These are phyloP conservation scores for Leptobrachium leishanense DNA, from an alignment of 2,113 vertebrate genomes.

Conservation along the genomic window DNA sequence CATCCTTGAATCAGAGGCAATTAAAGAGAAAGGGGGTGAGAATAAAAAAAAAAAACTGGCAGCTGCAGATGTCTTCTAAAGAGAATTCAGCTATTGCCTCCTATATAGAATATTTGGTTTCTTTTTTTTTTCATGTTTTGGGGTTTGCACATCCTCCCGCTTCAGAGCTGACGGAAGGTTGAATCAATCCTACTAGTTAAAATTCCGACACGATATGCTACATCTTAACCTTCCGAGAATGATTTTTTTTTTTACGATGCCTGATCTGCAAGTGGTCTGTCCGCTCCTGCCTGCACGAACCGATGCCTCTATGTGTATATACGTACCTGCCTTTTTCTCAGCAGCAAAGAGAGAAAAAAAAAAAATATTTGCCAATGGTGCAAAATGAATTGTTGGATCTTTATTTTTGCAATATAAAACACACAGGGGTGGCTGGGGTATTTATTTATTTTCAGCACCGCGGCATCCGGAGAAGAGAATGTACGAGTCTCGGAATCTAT, in stretches of 20 bases:
- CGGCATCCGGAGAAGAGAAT: not conserved
- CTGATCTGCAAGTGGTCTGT: not conserved
- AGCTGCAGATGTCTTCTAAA: slow-evolving; percentile 33
- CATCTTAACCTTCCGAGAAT: not conserved
- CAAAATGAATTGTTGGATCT: not conserved
- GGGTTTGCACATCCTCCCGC: not conserved
- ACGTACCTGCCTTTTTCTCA: not conserved
- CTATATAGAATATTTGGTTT: slow-evolving; percentile 2
- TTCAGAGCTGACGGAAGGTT: accelerated
- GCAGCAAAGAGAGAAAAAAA: not conserved
- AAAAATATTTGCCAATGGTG: not conserved
- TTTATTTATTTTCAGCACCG: not conserved
- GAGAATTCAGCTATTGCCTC: not conserved
- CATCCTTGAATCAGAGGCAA: slow-evolving; percentile 42
- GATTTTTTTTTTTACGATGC: slow-evolving; percentile 19
- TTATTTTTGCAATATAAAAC: not conserved
- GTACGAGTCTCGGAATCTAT: not conserved
- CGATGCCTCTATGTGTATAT: not conserved
- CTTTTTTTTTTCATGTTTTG: not conserved
- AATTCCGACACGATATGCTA: slow-evolving; percentile 21
- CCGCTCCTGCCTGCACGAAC: slow-evolving; percentile 1
- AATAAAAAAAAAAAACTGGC: slow-evolving; percentile 3
- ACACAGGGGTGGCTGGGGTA: too few species aligned
- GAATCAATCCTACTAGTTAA: slow-evolving; percentile 2
- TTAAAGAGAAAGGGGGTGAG: not conserved